Evolutionary conservation across 2,113 vertebrate species (phyloP), one percentile per base, ranked within the genome.

Genomic region (Pogonocichla stellata): DNA sequence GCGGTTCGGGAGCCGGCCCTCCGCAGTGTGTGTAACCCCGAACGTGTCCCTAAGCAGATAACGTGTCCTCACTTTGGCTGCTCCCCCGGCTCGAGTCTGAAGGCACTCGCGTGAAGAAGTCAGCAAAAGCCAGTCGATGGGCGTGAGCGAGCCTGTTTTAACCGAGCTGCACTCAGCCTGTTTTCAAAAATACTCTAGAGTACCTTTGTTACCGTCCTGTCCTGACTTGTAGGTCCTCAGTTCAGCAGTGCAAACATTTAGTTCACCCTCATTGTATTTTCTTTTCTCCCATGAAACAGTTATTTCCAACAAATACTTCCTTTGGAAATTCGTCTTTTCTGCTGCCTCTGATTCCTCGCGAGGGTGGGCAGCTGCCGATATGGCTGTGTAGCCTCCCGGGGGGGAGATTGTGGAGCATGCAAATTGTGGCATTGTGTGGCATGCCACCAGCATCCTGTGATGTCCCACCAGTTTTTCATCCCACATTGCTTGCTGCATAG

Each of bases 1-100:
- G 50, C 24, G 33, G 19, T 14, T 78, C 19, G 45, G 45, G 13
- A 42, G 40, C 60, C 54, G 1, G 29, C 34, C 9, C n/a, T 23
- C 26, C 12, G 19, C 23, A 4, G 22, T 12, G 20, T 2, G 1
- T 57, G 11, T 19, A n/a, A 83, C 45, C 2, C 29, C 47, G 1
- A 42, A 53, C 15, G 7, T 16, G 45, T 57, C 61, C 16, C 62
- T 34, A 20, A 72, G 50, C 20, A 23, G 80, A 2, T 33, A 24
- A 4, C 0, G 36, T 19, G 11, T 42, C 28, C 58, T 29, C 85
- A 2, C 40, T 38, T 25, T 9, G 1, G 19, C 58, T 50, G 45
- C 75, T 83, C 38, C 69, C 53, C 7, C 69, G 15, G 11, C 53
- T 74, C 34, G 3, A 29, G 22, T 47, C 38, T 82, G 64, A 40